Evolutionary conservation across 2,888 invertebrate species (phyloP), one percentile per base, ranked within the genome.

Genomic region (Phyllotreta striolata): DNA sequence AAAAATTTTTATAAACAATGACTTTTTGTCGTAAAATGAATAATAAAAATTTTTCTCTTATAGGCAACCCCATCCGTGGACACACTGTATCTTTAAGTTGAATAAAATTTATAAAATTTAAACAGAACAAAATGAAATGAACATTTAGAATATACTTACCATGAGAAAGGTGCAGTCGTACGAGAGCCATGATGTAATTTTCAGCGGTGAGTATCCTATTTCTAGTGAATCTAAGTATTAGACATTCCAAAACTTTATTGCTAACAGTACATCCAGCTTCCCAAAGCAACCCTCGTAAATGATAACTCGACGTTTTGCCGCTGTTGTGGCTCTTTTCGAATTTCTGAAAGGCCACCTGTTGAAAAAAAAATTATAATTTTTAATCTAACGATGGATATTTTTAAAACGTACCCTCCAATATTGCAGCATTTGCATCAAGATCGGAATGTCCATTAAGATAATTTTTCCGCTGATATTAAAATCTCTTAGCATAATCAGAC

Each of bases 191-290:
- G 43, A 89, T 81, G 79, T 86, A 89, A 65, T 85, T 85, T 76
- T 88, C 88, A 1, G 87, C 84, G 1, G 86, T 83, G 46, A 89
- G 79, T 52, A 83, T 74, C 58, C 84, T 82, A 76, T 85, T 85
- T 75, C 86, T 86, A 68, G 89, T 86, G 82, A 87, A 90, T 68
- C 90, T 82, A 71, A 89, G 81, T 68, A 90, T 88, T 61, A 90
- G 81, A 76, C 89, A 88, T 83, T 90, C 90, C 70, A 91, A 84
- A 56, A 91, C 91, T 83, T 91, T 91, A 82, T 89, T 91, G 80
- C 88, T 88, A 64, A 90, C 90, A 70, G 85, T 87, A 74, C 87
- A 85, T 14, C 88, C 86, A 39, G 91, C 89, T 77, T 90, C 89
- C 88, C 89, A 85, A 67, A 90, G 80, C 71, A 87, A 84, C 69